These are phyloP conservation scores for Onychostruthus taczanowskii DNA, from an alignment of 2,113 vertebrate genomes.

Conservation along the genomic window DNA sequence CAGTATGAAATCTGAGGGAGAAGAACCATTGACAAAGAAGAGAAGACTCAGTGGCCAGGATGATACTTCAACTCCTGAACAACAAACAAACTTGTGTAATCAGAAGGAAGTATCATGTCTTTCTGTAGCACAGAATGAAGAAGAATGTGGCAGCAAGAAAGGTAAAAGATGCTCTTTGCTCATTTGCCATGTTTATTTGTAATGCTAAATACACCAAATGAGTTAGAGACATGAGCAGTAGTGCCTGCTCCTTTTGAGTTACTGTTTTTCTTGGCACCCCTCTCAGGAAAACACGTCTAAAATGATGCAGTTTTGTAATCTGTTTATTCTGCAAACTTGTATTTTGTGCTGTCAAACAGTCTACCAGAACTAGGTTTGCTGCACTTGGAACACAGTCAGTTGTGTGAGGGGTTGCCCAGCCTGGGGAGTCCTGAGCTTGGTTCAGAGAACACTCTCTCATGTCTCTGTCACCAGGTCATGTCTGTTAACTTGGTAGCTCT, in stretches of 20 bases:
- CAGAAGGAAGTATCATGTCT: background rate
- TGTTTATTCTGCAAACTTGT: background rate
- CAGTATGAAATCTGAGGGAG: conserved; percentile 74
- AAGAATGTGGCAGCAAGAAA: background rate
- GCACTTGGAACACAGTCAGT: background rate
- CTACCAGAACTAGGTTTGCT: background rate
- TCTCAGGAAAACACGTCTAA: background rate
- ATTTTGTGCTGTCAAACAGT: background rate
- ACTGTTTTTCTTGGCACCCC: background rate
- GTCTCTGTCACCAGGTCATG: background rate
- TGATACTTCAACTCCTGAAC: background rate
- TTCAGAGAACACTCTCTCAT: background rate
- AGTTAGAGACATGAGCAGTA: background rate
- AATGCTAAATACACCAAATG: background rate
- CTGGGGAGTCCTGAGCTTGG: background rate
- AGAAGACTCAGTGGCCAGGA: conserved; percentile 69
- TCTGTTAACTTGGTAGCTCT: background rate
- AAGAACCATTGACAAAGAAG: conserved; percentile 80
- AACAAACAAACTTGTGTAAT: background rate
- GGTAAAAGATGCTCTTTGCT: conserved; percentile 7
- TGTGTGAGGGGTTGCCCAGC: background rate
- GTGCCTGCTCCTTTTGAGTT: background rate
- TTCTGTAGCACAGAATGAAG: background rate
- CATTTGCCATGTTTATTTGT: background rate
- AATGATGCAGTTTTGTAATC: background rate